Evolutionary conservation across 1,140 invertebrate genomes (phyloP), one percentile per base, ranked within the genome.

Genomic region (Diorhabda sublineata): DNA sequence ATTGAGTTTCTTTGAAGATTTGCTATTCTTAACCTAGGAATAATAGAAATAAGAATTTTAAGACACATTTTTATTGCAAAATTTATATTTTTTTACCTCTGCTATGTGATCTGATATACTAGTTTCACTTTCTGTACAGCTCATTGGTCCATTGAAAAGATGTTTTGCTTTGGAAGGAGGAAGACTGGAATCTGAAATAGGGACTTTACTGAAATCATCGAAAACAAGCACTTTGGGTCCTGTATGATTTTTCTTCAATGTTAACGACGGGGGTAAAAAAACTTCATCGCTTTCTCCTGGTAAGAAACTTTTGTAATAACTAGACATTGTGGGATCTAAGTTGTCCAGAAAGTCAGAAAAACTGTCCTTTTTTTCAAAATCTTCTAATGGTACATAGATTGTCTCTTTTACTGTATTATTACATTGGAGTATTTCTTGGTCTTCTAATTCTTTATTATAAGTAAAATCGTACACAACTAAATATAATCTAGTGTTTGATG

Each of bases 401-500:
- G 47, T 6, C 3, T 6, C 6, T 52, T 52, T 52, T 52, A 52
- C 47, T 52, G 47, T 52, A 6, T 52, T 26, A 26, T 26, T 26
- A 26, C 26, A 26, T 26, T 26, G 26, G 26, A 26, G 47, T 8
- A 52, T 52, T 57, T 56, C 45, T 47, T 64, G 45, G 6, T 74
- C 67, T 26, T 71, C 73, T n/a, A 73, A 65, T 45, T 75, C 75
- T 66, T 74, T 72, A 63, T 68, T 84, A 71, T 86, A 85, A 75
- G 84, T 80, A 76, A 87, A 87, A 75, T 87, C 86, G 69, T 86
- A 87, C 0, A 87, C 74, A 3, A 87, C 84, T 42, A 87, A 77
- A 77, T 86, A 86, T 64, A 85, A 79, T 64, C 80, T 80, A 56
- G 68, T 70, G 9, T 74, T 67, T 26, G 61, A 70, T 47, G 76